These are phyloP conservation scores for Meandrusa payeni DNA, from an alignment of 2,888 invertebrate genomes.

Conservation along the genomic window DNA sequence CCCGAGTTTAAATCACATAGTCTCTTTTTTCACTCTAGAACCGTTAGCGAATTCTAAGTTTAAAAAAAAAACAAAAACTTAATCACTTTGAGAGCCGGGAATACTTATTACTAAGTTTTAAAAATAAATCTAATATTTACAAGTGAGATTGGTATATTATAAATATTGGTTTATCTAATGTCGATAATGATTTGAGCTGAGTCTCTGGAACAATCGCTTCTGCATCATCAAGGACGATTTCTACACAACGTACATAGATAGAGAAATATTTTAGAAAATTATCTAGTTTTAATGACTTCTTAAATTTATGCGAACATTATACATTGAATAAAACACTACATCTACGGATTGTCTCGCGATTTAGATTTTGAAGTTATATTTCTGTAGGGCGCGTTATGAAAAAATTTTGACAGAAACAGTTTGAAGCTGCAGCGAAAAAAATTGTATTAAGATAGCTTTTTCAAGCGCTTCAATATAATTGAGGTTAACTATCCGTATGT, in stretches of 20 bases:
- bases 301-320: too few species aligned
- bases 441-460: too few species aligned
- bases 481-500: too few species aligned
- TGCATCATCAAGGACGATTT: conserved; percentile 35
- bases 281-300: conserved; percentile 28
- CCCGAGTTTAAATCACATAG: conserved; percentile 63
- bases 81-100: conserved; percentile 81
- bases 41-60: conserved; percentile 65
- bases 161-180: conserved; percentile 75
- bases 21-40: conserved; percentile 50
- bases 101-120: conserved; percentile 65
- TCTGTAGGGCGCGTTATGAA: too few species aligned
- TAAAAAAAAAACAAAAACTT: conserved; percentile 56
- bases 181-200: conserved; percentile 76
- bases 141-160: conserved; percentile 75
- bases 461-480: too few species aligned
- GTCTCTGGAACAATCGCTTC: conserved; percentile 47
- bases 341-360: too few species aligned
- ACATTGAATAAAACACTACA: too few species aligned
- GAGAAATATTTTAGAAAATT: conserved; percentile 26
- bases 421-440: too few species aligned
- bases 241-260: conserved; percentile 38
- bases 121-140: conserved; percentile 72
- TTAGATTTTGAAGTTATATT: too few species aligned
- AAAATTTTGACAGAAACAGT: too few species aligned